Evolutionary conservation across 2,888 invertebrate genomes (phyloP), one percentile per base, ranked within the genome.

Genomic region (Pocota personata): DNA sequence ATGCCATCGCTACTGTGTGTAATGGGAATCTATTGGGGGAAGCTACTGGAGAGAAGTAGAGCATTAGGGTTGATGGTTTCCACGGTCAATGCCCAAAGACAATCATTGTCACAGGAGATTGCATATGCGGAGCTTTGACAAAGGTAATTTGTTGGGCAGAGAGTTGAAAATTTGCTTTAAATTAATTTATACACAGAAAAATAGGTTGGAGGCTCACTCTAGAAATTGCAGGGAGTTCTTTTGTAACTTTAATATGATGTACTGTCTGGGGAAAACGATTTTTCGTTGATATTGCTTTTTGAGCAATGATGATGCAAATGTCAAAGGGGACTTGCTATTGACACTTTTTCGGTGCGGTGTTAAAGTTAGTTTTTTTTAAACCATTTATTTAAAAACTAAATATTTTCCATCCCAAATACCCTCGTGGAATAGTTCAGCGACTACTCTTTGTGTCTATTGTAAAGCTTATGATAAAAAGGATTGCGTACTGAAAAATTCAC

Each of bases 51-150:
- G 46, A 50, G 8, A 76, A 71, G 50, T 66, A 46, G 64, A 57
- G 66, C 77, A 82, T 64, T 77, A 52, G 77, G 82, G 64, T 77
- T 77, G 58, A 73, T 67, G 67, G 76, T 76, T 76, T 80, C 71
- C 80, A 80, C 84, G 84, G 84, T 84, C 84, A 84, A 76, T 84
- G 80, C 84, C 75, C 80, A 84, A 84, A 80, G 75, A 84, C 80
- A 84, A 84, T 84, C 57, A 43, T 27, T 72, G 67, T 67, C 75
- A 48, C 19, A 14, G 27, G 58, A 69, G 66, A 79, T 58, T 67
- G 58, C 48, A 50, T 69, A 66, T 58, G 64, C 57, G 27, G 24
- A 73, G 32, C 84, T 69, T 64, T 79, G 79, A 76, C 66, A 71
- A 69, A 76, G 69, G 84, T 75, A 80, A 76, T 84, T 76, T 76